Percentiles rank a stretch among this genome's conserved stretches.
Evolutionary conservation across 1,140 invertebrate genomes (phyloP).

Genomic region (Brachionus asplanchnoidis): DNA sequence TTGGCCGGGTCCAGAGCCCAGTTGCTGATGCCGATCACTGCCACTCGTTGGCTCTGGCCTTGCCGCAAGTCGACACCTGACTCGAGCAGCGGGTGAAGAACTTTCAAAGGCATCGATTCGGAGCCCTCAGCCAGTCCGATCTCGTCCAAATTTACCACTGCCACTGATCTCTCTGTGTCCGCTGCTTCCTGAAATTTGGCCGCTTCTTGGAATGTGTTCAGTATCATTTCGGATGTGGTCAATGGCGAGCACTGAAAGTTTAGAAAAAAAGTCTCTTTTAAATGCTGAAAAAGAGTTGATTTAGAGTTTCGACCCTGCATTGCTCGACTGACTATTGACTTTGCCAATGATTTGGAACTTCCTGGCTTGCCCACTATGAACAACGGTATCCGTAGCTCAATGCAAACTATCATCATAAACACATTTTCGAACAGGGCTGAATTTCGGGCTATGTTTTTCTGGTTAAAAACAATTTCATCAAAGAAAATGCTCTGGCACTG

Average conservation of each 20-base stretch:
- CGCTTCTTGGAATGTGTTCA: constrained; percentile 49
- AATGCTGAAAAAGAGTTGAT: constrained; percentile 46
- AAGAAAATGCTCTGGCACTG: constrained; percentile 50
- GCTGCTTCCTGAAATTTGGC: constrained; percentile 44
- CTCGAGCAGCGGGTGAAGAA: constrained; percentile 46
- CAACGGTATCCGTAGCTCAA: constrained; percentile 50
- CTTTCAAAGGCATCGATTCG: constrained; percentile 52
- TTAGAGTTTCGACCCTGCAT: constrained; percentile 48
- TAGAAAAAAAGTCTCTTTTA: constrained; percentile 48
- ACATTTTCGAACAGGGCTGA: constrained; percentile 52
- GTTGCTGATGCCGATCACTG: constrained; percentile 54
- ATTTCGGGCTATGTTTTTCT: constrained; percentile 50
- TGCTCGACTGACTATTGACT: constrained; percentile 49
- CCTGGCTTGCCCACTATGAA: constrained; percentile 54
- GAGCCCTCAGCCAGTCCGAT: constrained; percentile 51
- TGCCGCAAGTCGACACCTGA: constrained; percentile 44
- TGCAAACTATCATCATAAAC: constrained; percentile 53
- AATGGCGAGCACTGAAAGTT: constrained; percentile 53
- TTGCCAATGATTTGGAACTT: constrained; percentile 52
- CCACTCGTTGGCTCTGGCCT: constrained; percentile 45
- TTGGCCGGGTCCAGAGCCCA: constrained; percentile 54
- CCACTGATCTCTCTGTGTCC: constrained; percentile 48
- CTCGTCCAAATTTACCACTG: constrained; percentile 53
- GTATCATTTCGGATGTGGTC: constrained; percentile 51
- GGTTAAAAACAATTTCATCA: constrained; percentile 46